Evolutionary conservation across 2,113 vertebrate species (phyloP), one percentile per base, ranked within the genome.

Genomic region (Gasterosteus nipponicus): DNA sequence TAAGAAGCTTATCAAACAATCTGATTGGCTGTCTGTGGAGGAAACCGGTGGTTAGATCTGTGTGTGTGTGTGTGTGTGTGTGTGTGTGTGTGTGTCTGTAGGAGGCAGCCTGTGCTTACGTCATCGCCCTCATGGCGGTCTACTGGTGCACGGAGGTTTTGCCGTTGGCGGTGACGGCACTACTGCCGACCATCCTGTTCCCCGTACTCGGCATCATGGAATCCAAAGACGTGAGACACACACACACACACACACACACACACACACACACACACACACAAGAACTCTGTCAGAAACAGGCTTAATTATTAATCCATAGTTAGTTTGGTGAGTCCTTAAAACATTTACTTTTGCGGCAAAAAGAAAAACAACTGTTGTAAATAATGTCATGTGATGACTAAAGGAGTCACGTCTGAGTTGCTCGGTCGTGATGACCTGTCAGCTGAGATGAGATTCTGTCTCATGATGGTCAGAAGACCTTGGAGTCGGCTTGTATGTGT

Each of bases 61-160:
- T 76, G 61, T 57, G 38, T 81, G 77, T 75, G 70, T 81, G 59
- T 78, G 64, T 67, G 65, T 71, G 65, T 85, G 70, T 64, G 56
- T 74, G 38, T 62, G 51, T 76, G 56, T 71, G 72, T 74, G 38
- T 80, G 57, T 78, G 69, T 86, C 76, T 81, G 65, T 42, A 99
- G 98, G 95, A 95, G 72, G 96, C 95, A 2, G 93, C 86, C 49
- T 99, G 98, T 85, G 96, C 93, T 2, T 99, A 96, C 2, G 83
- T 97, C 65, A 95, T 99, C 56, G 86, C 92, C 65, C 85, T 99
- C 74, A 98, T 99, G 97, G 98, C 98, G 1, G 86, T 96, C 22
- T 99, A 94, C 83, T 99, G 98, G 98, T 97, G 97, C 88, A 97
- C 96, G 0, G 98, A 99, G 87, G 97, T 96, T 39, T 85, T 99